Base-by-base conservation (phyloP, 2,888 invertebrate species). In the Caradrina kadenii region DNA sequence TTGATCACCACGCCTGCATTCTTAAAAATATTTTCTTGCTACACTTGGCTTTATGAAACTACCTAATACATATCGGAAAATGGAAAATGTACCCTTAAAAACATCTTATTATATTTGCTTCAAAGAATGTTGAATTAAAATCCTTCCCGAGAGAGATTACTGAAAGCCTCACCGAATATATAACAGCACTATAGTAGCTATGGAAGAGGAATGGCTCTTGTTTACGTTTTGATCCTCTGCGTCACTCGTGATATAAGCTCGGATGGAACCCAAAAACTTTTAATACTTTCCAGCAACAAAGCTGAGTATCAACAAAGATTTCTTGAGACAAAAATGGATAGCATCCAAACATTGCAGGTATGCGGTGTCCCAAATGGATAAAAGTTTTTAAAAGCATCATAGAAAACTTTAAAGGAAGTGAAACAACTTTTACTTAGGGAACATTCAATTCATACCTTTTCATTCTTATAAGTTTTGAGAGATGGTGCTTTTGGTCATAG, bases 321-420 rank as follows among this genome's bases (percentile, higher is more conserved):
- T 67, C 39, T 62, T 42, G 26, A 50, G 39, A 75, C 45, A 55
- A 52, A 56, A 63, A 68, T 63, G n/a, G 39, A 61, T 79, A 56
- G 31, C 62, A 50, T 73, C 52, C 56, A 58, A 60, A 60, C 54
- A 63, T 39, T 63, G 52, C 79, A 53, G 68, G 59, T 75, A 72
- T 78, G 45, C 48, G 52, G 59, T 55, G 54, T 53, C 60, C 59
- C 49, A 55, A 78, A 60, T 60, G 55, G 50, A 60, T 53, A 50
- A 63, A 81, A 73, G 61, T 78, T 73, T 60, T 73, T 62, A 58
- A 75, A 65, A 66, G 50, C 39, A 26, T 65, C 52, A 74, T 77
- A 60, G 50, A 54, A 52, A 55, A 52, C 55, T 77, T 60, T 17
- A n/a, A 26, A 15, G 26, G 13, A 54, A 73, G 21, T 35, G 26